phyloP scores from a whole-genome alignment of 2,888 invertebrate species.

The Amorpha juglandis region DNA sequence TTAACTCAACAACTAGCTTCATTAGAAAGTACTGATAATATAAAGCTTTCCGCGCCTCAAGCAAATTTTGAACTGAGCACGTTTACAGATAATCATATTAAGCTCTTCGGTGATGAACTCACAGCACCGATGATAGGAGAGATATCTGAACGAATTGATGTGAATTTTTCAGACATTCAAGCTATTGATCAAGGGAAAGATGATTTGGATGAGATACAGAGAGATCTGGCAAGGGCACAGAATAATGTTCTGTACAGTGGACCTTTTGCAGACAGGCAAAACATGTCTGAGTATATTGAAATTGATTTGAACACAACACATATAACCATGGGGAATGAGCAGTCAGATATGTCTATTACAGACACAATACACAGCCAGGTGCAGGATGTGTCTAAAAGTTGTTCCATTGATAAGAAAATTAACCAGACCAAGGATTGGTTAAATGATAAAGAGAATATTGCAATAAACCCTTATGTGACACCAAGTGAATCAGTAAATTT shows the following conservation, averaged over 20 bases:
- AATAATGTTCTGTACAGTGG: constrained; percentile 48
- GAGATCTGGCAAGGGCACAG: constrained; percentile 52
- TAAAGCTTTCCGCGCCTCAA: constrained; percentile 50
- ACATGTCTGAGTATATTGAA: constrained; percentile 68
- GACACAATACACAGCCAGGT: constrained; percentile 66
- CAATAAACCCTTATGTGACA: constrained; percentile 63
- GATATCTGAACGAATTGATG: constrained; percentile 59
- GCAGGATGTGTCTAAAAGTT: constrained; percentile 54
- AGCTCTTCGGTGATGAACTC: constrained; percentile 62
- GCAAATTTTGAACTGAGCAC: constrained; percentile 65
- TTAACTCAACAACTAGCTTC: constrained; percentile 58
- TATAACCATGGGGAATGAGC: constrained; percentile 45
- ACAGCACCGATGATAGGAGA: constrained; percentile 53
- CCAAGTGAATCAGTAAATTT: constrained; percentile 61
- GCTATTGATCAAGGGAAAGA: constrained; percentile 42
- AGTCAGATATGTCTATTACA: constrained; percentile 74
- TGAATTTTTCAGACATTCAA: constrained; percentile 64
- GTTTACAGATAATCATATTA: constrained; percentile 63
- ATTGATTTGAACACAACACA: constrained; percentile 69
- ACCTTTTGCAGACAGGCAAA: constrained; percentile 45
- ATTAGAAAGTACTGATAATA: constrained; percentile 56
- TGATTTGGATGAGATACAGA: constrained; percentile 70
- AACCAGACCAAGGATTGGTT: constrained; percentile 53
- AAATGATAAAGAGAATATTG: constrained; percentile 74
- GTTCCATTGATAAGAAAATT: constrained; percentile 44